A percentile compares a stretch with the other conserved stretches of the same genome.
Conservation (phyloP, 2,888 invertebrate species). For the Melitaea athalia region DNA sequence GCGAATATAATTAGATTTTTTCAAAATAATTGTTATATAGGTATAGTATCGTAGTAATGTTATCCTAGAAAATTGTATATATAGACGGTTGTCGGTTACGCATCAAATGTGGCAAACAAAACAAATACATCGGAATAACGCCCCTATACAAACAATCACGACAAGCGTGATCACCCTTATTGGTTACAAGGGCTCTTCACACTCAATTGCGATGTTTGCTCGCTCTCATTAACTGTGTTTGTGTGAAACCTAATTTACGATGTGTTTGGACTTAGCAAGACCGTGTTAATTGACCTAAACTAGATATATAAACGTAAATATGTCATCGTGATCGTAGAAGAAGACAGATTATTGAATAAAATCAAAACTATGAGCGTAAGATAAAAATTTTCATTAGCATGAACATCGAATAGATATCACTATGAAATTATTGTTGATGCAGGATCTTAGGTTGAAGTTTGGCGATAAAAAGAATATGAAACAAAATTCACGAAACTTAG, state of each 20-base stretch:
- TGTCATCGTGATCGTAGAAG: constrained; percentile 1
- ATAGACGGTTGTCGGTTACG: neutral
- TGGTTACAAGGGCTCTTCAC: constrained; percentile 74
- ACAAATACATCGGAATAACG: constrained; percentile 63
- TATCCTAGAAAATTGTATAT: neutral
- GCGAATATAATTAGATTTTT: neutral
- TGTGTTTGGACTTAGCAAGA: constrained; percentile 66
- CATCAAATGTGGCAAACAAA: constrained; percentile 42
- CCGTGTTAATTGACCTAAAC: constrained; percentile 63
- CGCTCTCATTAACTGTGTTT: constrained; percentile 75
- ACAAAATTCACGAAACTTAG: constrained; percentile 27
- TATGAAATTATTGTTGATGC: constrained; percentile 15
- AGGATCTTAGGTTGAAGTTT: constrained; percentile 22
- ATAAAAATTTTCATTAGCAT: neutral
- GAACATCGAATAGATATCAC: constrained; percentile 11
- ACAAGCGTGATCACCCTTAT: constrained; percentile 67
- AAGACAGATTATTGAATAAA: neutral
- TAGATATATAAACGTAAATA: constrained; percentile 17
- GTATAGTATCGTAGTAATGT: neutral
- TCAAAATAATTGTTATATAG: neutral
- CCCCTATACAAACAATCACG: constrained; percentile 67
- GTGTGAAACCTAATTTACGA: constrained; percentile 76
- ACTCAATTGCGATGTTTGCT: constrained; percentile 64
- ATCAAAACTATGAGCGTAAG: neutral
- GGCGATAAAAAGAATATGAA: constrained; percentile 31